Evolutionary conservation across 2,797 vertebrate species (phyloP).

Genomic region (Mionectes olivaceus): DNA sequence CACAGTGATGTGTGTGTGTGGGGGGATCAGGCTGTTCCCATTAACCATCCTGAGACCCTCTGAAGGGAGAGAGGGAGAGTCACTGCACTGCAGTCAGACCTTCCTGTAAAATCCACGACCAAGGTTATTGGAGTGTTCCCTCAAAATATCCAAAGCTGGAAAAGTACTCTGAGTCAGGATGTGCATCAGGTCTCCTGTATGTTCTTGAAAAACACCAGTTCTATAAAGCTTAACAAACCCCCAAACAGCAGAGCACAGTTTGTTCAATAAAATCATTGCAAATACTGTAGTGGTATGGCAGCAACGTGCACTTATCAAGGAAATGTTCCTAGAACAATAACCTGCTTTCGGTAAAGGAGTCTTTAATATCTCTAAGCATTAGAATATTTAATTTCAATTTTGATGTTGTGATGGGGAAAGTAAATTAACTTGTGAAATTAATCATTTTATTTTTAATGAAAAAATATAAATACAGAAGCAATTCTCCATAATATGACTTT

Average conservation of each 20-base stretch:
- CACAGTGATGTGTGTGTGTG: no score
- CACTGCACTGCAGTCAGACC: rapidly evolving
- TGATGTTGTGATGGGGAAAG: conserved; percentile 64
- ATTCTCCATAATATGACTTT: conserved; percentile 73
- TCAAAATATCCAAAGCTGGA: neutral
- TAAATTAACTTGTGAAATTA: conserved; percentile 83
- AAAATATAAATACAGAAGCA: conserved; percentile 79
- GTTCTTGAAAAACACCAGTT: neutral
- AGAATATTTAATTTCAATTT: conserved; percentile 80
- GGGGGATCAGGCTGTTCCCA: neutral
- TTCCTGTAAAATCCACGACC: neutral
- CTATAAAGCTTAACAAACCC: conserved; percentile 1
- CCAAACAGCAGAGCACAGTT: neutral
- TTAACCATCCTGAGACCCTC: neutral
- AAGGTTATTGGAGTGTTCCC: neutral
- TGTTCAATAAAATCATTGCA: conserved; percentile 37
- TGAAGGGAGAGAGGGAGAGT: neutral
- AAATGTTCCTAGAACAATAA: conserved; percentile 72
- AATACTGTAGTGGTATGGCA: neutral
- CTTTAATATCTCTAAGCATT: conserved; percentile 76
- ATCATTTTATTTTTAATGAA: conserved; percentile 83
- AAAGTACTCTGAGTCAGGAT: neutral
- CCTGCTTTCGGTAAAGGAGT: conserved; percentile 63
- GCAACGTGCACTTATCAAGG: conserved; percentile 30
- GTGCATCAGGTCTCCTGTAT: neutral